A percentile compares a stretch with the other conserved stretches of the same genome.
phyloP scores from a whole-genome alignment of 2,113 vertebrate genomes.

The Oryzias javanicus region DNA sequence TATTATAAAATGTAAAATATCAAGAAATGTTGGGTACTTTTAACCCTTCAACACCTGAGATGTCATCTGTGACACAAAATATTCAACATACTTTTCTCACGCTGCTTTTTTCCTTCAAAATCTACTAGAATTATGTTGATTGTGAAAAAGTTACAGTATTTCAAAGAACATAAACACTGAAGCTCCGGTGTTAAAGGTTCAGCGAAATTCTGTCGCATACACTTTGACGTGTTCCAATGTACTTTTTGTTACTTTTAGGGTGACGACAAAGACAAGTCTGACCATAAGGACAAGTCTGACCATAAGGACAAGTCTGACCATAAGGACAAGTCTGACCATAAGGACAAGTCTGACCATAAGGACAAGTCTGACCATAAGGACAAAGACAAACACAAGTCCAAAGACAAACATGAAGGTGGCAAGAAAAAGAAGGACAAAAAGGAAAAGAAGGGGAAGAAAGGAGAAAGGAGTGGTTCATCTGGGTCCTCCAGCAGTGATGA shows the following conservation, averaged over 20 bases:
- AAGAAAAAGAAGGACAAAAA: constrained; percentile 11
- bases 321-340: constrained; percentile 31
- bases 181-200: too few relatives aligned
- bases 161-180: too few relatives aligned
- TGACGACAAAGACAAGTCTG: constrained; percentile 27
- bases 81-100: too few relatives aligned
- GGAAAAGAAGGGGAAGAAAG: not conserved
- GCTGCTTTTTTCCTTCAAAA: too few relatives aligned
- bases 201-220: too few relatives aligned
- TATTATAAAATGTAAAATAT: too few relatives aligned
- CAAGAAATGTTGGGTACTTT: too few relatives aligned
- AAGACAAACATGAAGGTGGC: not conserved
- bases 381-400: not conserved
- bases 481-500: constrained; percentile 51
- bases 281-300: constrained; percentile 26
- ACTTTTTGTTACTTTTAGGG: constrained; percentile 9
- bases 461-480: constrained; percentile 18
- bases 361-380: constrained; percentile 16
- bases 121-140: too few relatives aligned
- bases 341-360: constrained; percentile 17
- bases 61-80: too few relatives aligned
- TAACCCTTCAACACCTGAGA: too few relatives aligned
- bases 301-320: constrained; percentile 27
- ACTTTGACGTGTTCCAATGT: not conserved
- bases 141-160: too few relatives aligned